phyloP scores from a whole-genome alignment of 2,797 vertebrate species.

The Kryptolebias ocellatus region DNA sequence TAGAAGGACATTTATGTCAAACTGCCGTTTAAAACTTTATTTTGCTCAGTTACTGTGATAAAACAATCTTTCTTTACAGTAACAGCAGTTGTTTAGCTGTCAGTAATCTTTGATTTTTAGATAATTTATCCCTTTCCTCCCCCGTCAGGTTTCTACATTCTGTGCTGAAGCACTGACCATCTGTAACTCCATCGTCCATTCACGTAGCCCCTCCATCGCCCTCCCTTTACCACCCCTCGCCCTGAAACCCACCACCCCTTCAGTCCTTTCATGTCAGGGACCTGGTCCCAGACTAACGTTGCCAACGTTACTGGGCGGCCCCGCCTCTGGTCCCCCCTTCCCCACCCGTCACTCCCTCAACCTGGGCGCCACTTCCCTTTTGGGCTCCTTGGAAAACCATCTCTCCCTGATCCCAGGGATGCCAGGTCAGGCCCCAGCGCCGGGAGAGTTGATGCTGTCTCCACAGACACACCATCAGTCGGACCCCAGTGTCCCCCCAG shows the following conservation, averaged over 20 bases:
- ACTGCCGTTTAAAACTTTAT: no score
- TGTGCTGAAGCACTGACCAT: slow-evolving; percentile 87
- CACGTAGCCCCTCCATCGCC: slow-evolving; percentile 82
- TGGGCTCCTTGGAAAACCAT: slow-evolving; percentile 79
- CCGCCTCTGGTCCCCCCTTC: slow-evolving; percentile 71
- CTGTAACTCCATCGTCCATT: slow-evolving; percentile 87
- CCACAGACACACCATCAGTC: slow-evolving; percentile 65
- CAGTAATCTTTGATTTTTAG: no score
- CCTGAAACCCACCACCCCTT: slow-evolving; percentile 74
- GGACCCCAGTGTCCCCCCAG: slow-evolving; percentile 70
- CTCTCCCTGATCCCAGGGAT: slow-evolving; percentile 74
- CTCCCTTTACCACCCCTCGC: slow-evolving; percentile 75
- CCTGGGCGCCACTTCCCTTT: slow-evolving; percentile 77
- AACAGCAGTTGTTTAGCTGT: no score
- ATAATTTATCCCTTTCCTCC: background rate
- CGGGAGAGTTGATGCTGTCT: slow-evolving; percentile 78
- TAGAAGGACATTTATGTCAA: no score
- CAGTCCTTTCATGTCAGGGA: slow-evolving; percentile 69
- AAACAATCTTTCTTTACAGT: no score
- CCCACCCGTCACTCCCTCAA: slow-evolving; percentile 75
- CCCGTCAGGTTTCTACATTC: slow-evolving; percentile 86
- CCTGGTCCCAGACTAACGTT: slow-evolving; percentile 66
- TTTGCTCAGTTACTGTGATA: no score
- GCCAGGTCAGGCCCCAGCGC: slow-evolving; percentile 56
- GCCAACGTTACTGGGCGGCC: slow-evolving; percentile 79